Evolutionary conservation across 2,113 vertebrate genomes (phyloP).

Genomic region (Stegastes partitus): DNA sequence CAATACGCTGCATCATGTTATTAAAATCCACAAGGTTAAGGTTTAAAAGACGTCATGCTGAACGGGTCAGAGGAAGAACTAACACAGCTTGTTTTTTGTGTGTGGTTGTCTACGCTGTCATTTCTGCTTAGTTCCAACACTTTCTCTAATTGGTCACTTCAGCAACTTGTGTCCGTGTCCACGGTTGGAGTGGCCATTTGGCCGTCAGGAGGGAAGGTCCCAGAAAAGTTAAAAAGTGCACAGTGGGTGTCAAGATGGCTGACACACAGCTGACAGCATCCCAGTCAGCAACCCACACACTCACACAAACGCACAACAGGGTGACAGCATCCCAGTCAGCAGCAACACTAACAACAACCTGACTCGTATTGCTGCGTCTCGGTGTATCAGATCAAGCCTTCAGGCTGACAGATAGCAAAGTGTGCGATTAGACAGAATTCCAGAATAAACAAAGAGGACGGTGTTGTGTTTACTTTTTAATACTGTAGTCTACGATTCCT

Average conservation of each 20-base stretch:
- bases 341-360: constrained; percentile 70
- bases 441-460: constrained; percentile 8
- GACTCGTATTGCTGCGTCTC: constrained; percentile 66
- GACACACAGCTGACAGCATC: constrained; percentile 74
- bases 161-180: constrained; percentile 48
- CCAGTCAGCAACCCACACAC: constrained; percentile 64
- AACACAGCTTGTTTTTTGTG: constrained; percentile 33
- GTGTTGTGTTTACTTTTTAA: neutral
- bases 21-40: neutral
- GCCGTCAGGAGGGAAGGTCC: constrained; percentile 57
- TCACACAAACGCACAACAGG: constrained; percentile 11
- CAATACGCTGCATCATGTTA: neutral
- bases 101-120: constrained; percentile 30
- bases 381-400: constrained; percentile 57
- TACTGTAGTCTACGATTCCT: neutral
- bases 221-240: constrained; percentile 70
- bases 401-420: constrained; percentile 62
- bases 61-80: constrained; percentile 25
- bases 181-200: constrained; percentile 20
- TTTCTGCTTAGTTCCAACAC: constrained; percentile 64
- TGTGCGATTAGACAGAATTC: constrained; percentile 45
- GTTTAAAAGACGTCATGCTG: constrained; percentile 25
- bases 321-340: constrained; percentile 74
- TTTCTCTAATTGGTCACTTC: constrained; percentile 56
- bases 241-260: constrained; percentile 68